Evolutionary conservation across 2,888 invertebrate species (phyloP).

Genomic region (Hyles lineata): DNA sequence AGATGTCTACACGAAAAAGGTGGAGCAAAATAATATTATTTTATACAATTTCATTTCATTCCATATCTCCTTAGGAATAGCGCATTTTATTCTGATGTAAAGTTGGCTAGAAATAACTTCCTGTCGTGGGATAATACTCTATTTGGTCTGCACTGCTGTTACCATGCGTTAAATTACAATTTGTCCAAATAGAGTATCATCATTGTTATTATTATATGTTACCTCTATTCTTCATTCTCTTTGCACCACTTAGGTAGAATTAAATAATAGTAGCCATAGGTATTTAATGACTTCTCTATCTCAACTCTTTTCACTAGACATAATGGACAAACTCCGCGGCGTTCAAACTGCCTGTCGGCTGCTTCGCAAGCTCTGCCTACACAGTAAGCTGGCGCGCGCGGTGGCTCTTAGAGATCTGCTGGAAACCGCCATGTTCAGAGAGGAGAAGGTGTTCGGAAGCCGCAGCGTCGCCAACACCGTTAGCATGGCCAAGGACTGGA

Average conservation of each 20-base stretch:
- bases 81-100: too few species aligned
- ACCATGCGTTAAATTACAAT: too few species aligned
- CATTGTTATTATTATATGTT: too few species aligned
- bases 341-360: conserved; percentile 87
- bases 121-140: too few species aligned
- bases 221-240: too few species aligned
- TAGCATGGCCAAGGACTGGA: conserved; percentile 73
- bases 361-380: conserved; percentile 87
- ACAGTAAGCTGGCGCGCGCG: conserved; percentile 88
- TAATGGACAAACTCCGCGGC: conserved; percentile 86
- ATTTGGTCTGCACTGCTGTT: too few species aligned
- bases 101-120: too few species aligned
- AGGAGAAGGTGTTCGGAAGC: conserved; percentile 89
- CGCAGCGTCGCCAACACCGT: conserved; percentile 65
- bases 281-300: not conserved
- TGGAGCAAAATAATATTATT: conserved; percentile 49
- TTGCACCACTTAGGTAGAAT: too few species aligned
- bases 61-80: too few species aligned
- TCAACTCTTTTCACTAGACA: conserved; percentile 71
- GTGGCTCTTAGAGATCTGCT: conserved; percentile 89
- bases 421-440: conserved; percentile 89
- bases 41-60: too few species aligned
- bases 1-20: conserved; percentile 88
- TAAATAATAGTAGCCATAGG: not conserved
- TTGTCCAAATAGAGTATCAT: too few species aligned